Percentiles rank a stretch among this genome's conserved stretches.
phyloP scores from a whole-genome alignment of 2,113 vertebrate genomes.

The Oreochromis tanganicae region DNA sequence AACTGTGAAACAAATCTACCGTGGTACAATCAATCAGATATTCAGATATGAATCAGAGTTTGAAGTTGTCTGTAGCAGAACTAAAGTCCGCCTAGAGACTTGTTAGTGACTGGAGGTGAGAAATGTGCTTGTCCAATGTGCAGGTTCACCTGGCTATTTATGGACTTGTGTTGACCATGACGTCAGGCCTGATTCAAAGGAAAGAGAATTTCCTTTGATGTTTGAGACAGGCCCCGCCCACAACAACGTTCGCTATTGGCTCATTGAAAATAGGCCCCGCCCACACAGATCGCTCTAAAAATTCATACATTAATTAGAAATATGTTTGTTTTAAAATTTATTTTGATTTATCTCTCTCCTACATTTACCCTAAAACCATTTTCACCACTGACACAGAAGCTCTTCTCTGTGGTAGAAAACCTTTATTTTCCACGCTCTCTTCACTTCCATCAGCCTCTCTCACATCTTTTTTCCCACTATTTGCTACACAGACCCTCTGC shows the following conservation, averaged over 20 bases:
- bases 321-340: accelerated
- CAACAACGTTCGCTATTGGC: accelerated
- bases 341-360: neutral
- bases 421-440: accelerated
- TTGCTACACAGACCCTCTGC: neutral
- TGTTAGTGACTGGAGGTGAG: too few species aligned
- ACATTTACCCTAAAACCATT: neutral
- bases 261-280: neutral
- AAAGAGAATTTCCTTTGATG: too few species aligned
- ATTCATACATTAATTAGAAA: neutral
- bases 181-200: too few species aligned
- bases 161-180: too few species aligned
- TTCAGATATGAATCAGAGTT: neutral
- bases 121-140: too few species aligned
- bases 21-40: neutral
- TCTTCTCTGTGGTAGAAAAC: neutral
- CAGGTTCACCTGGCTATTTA: too few species aligned
- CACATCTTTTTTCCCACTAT: neutral
- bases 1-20: neutral
- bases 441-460: neutral
- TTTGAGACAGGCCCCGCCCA: neutral
- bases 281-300: neutral
- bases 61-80: neutral
- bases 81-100: too few species aligned
- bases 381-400: neutral